phyloP scores from a whole-genome alignment of 2,888 invertebrate species.

The Thelaira solivaga region DNA sequence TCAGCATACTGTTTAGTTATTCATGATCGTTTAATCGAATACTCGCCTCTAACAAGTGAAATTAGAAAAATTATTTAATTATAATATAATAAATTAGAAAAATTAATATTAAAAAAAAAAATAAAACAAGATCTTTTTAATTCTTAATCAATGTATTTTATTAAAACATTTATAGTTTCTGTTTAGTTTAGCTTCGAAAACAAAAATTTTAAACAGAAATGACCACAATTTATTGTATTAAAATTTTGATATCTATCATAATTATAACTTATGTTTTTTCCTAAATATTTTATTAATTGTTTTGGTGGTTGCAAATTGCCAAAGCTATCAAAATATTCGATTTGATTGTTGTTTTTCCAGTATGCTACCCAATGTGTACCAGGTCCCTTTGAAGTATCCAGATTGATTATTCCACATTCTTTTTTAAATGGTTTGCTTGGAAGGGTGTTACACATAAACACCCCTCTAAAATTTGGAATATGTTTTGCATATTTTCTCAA shows the following conservation, averaged over 20 bases:
- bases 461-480: background rate
- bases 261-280: background rate
- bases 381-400: background rate
- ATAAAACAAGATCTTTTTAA: background rate
- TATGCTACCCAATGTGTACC: conserved; percentile 8
- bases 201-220: background rate
- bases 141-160: background rate
- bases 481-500: conserved; percentile 10
- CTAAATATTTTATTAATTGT: background rate
- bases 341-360: background rate
- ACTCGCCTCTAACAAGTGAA: background rate
- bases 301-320: background rate
- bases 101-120: too few species aligned
- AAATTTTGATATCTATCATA: background rate
- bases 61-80: background rate
- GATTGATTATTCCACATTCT: background rate
- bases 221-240: background rate
- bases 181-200: conserved; percentile 5
- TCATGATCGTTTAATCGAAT: background rate
- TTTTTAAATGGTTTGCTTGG: background rate
- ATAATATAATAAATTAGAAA: background rate
- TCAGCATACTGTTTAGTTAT: conserved; percentile 4
- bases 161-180: background rate
- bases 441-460: background rate
- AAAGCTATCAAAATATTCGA: background rate